Conservation (phyloP, 1,140 invertebrate genomes). For the Meloidogyne chitwoodi region DNA sequence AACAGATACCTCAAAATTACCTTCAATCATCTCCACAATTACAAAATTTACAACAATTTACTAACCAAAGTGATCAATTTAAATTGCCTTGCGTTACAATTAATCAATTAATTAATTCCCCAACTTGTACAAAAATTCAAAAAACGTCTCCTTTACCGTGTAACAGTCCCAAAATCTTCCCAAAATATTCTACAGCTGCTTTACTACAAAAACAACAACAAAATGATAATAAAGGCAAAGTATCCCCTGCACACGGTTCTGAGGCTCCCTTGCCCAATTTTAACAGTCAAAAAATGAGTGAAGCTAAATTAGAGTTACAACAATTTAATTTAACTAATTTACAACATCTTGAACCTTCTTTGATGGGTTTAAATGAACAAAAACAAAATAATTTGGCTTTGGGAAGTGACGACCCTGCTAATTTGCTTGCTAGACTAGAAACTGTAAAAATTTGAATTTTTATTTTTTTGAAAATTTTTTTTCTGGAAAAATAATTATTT, state of each 20-base stretch:
- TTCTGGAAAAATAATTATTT: too few species aligned
- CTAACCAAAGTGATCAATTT: neutral
- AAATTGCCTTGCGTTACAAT: too few species aligned
- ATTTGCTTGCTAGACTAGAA: neutral
- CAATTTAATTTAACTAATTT: neutral
- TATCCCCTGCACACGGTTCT: slow-evolving; percentile 1
- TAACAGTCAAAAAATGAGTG: neutral
- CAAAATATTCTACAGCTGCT: slow-evolving; percentile 3
- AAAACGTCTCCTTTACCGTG: neutral
- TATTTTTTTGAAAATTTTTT: slow-evolving; percentile 1
- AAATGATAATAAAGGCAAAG: neutral
- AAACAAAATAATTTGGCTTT: neutral
- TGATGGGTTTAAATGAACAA: neutral
- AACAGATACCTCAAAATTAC: neutral
- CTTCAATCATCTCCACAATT: too few species aligned
- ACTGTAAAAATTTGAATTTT: neutral
- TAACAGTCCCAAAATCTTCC: neutral
- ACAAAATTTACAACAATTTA: neutral
- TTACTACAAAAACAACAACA: neutral
- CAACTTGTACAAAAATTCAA: too few species aligned
- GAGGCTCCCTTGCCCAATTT: neutral
- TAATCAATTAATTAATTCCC: too few species aligned
- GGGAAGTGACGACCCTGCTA: neutral
- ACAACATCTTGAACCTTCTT: neutral
- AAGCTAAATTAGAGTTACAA: neutral